Evolutionary conservation across 2,888 invertebrate species (phyloP), one percentile per base, ranked within the genome.

Genomic region (Psococerastis gibbosa): DNA sequence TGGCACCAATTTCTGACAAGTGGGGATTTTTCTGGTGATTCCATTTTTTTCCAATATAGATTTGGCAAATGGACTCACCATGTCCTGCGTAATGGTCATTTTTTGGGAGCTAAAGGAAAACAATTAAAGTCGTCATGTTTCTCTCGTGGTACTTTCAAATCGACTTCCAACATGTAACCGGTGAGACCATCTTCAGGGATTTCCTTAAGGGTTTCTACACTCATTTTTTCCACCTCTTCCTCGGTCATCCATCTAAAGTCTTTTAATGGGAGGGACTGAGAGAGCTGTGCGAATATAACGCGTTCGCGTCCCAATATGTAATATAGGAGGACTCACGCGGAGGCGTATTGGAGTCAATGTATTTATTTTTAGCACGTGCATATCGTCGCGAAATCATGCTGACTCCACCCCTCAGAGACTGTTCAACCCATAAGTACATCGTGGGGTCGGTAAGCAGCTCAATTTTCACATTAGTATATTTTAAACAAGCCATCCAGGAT

Each of bases 81-180:
- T 43, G 2, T 17, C 18, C 13, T 42, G 13, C 6, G n/a, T 43
- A 34, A 32, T 38, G 13, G 22, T 11, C 35, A 3, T 45, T 45
- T 45, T 34, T 49, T 45, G 4, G 51, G 49, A 33, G 47, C 46
- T 32, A 55, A 47, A 3, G 57, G 55, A 43, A 56, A 54, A 46
- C 55, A 55, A 46, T 52, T 56, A 42, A 58, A 58, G n/a, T 18
- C 11, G 9, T 53, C 50, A 43, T 60, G 57, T 22, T 58, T 46
- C 22, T 53, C 47, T 13, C 48, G 23, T 6, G 56, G 56, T 47
- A 59, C 57, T 17, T 55, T 53, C 20, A 60, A 46, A 45, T 61
- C 56, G 17, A 60, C 56, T 47, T 57, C 57, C 1, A 58, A 44
- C 22, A 57, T 50, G 43, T 57, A 58, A 8, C 53, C 56, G 23